A percentile compares a stretch with the other conserved stretches of the same genome.
Conservation (phyloP, 1,140 invertebrate genomes). For the Drosophila neocordata region DNA sequence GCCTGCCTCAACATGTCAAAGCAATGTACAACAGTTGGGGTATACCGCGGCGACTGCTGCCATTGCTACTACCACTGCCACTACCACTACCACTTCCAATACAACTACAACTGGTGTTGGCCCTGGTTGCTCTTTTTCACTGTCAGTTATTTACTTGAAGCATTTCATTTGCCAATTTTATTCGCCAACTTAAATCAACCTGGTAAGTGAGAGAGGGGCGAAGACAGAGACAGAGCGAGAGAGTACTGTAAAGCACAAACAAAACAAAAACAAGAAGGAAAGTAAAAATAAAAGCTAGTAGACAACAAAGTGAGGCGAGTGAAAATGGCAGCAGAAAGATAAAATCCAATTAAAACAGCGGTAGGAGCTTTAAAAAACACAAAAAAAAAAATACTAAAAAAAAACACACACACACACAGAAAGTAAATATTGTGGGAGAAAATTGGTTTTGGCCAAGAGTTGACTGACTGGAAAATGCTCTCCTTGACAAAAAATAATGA, state of each 20-base stretch:
- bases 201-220: background rate
- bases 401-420: slow-evolving; percentile 4
- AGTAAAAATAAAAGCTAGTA: background rate
- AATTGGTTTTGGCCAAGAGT: slow-evolving; percentile 7
- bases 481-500: background rate
- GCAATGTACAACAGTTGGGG: slow-evolving; percentile 29
- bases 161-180: slow-evolving; percentile 75
- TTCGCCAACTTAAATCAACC: slow-evolving; percentile 67
- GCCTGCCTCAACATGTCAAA: slow-evolving; percentile 63
- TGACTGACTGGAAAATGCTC: slow-evolving; percentile 12
- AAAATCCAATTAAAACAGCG: slow-evolving; percentile 77
- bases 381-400: background rate
- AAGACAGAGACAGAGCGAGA: background rate
- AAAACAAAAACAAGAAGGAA: slow-evolving; percentile 42
- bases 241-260: slow-evolving; percentile 39
- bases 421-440: slow-evolving; percentile 11
- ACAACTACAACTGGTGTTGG: slow-evolving; percentile 16
- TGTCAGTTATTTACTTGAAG: slow-evolving; percentile 70
- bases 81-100: background rate
- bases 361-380: slow-evolving; percentile 45
- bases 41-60: background rate
- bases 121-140: slow-evolving; percentile 23
- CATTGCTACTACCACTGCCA: background rate
- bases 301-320: slow-evolving; percentile 19
- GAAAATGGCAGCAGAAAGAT: slow-evolving; percentile 67